These are phyloP conservation scores for Procavia capensis DNA, from an alignment of 2,113 vertebrate species.

Conservation along the genomic window DNA sequence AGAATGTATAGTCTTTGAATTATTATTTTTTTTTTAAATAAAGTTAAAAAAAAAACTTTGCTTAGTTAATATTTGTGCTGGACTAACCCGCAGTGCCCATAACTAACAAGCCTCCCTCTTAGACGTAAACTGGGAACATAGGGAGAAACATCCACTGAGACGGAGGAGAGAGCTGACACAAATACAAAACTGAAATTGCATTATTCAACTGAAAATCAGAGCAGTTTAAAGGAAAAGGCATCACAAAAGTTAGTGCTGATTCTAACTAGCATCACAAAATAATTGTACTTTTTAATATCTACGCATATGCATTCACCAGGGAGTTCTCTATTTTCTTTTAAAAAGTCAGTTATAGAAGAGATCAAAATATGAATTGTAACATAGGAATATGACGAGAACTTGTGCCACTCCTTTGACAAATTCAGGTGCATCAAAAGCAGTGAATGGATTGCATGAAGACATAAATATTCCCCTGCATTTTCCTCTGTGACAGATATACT, in stretches of 20 bases:
- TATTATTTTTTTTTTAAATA: too few species aligned
- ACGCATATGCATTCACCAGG: conserved; percentile 53
- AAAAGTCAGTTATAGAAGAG: conserved; percentile 75
- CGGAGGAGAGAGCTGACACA: neutral
- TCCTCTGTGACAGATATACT: conserved; percentile 68
- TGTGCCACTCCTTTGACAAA: conserved; percentile 76
- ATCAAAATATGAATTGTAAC: conserved; percentile 79
- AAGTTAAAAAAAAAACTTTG: neutral
- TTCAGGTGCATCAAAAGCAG: conserved; percentile 76
- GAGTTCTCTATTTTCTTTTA: conserved; percentile 75
- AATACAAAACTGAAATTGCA: neutral
- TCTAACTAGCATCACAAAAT: conserved; percentile 57
- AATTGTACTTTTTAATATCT: conserved; percentile 57
- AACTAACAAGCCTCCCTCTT: neutral
- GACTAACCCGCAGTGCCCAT: neutral
- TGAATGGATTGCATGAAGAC: conserved; percentile 76
- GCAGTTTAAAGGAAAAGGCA: conserved; percentile 46
- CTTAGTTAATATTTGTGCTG: neutral
- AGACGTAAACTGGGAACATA: neutral
- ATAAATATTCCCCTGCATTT: conserved; percentile 77
- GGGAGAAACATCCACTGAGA: neutral
- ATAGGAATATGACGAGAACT: conserved; percentile 76
- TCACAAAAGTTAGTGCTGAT: conserved; percentile 36
- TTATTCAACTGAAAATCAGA: conserved; percentile 19
- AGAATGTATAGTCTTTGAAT: neutral